Percentiles rank a stretch among this genome's conserved stretches.
These are phyloP conservation scores for Forbesichthys agassizii DNA, from an alignment of 2,113 vertebrate species.

Conservation along the genomic window DNA sequence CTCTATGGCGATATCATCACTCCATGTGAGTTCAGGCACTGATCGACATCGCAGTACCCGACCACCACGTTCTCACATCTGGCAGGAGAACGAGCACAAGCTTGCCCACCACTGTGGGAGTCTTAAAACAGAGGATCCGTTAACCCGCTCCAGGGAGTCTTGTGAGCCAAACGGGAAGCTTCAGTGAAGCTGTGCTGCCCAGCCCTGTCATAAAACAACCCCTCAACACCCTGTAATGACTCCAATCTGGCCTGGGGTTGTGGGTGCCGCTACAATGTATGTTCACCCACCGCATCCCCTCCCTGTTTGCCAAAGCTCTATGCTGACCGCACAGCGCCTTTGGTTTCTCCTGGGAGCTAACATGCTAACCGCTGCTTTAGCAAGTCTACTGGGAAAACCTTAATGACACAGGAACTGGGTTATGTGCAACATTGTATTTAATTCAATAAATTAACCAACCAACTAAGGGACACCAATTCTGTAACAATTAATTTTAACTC, in stretches of 20 bases:
- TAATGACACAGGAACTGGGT: constrained; percentile 4
- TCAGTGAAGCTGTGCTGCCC: constrained; percentile 35
- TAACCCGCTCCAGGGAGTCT: constrained; percentile 15
- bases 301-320: constrained; percentile 52
- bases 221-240: constrained; percentile 67
- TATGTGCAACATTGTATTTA: background rate
- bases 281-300: constrained; percentile 58
- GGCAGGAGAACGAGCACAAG: too few species aligned
- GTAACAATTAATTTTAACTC: too few species aligned
- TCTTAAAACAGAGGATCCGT: constrained; percentile 29
- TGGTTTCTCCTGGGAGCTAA: constrained; percentile 38
- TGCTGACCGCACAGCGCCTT: constrained; percentile 42
- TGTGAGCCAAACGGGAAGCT: constrained; percentile 53
- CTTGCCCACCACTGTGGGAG: too few species aligned
- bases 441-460: too few species aligned
- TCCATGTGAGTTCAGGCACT: background rate
- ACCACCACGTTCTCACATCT: too few species aligned
- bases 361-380: constrained; percentile 35
- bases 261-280: constrained; percentile 57
- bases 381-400: constrained; percentile 18
- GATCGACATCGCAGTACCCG: background rate
- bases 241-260: constrained; percentile 61
- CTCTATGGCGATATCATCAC: constrained; percentile 8
- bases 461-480: too few species aligned
- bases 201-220: constrained; percentile 65